Evolutionary conservation across 2,888 invertebrate genomes (phyloP), one percentile per base, ranked within the genome.

Genomic region (Drosophila incognita): DNA sequence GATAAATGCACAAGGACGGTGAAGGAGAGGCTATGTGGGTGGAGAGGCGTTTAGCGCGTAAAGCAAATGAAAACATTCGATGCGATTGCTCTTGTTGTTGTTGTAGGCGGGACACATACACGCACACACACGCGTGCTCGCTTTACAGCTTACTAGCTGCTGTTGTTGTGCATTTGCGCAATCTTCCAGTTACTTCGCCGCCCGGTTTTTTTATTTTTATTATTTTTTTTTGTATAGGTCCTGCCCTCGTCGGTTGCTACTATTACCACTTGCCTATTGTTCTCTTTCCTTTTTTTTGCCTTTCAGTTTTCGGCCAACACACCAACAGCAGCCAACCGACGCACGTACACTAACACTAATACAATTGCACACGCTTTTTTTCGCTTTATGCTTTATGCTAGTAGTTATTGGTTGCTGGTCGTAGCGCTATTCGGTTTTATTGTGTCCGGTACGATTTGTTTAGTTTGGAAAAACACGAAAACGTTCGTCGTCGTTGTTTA

Each of bases 291-390:
- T 69, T 62, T 66, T 72, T 69, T 58, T 66, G 29, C 57, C 29
- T 57, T 77, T 76, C 42, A 72, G 65, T 76, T 76, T 79, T 81
- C 79, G 74, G 81, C 81, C 79, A 79, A 79, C 79, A 79, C 79
- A 79, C 79, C 78, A 81, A 79, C 79, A 73, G 81, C 79, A 78
- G 61, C 48, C 69, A 74, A 82, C 87, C 84, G 76, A 79, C 88
- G 70, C 81, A 84, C 78, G 72, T 82, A 81, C 88, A 89, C 85
- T 79, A 88, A 81, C 88, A 89, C 85, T 79, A 85, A 79, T 74
- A 70, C 86, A 85, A 68, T 73, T 65, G 69, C 74, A 87, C 85
- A 76, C 81, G 78, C 72, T 89, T 79, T 89, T 87, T 87, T 89
- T 80, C 74, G 70, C 74, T 79, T 79, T 80, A 61, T 73, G 62